These are phyloP conservation scores for Andrena bucephala DNA, from an alignment of 2,888 invertebrate species.

Conservation along the genomic window DNA sequence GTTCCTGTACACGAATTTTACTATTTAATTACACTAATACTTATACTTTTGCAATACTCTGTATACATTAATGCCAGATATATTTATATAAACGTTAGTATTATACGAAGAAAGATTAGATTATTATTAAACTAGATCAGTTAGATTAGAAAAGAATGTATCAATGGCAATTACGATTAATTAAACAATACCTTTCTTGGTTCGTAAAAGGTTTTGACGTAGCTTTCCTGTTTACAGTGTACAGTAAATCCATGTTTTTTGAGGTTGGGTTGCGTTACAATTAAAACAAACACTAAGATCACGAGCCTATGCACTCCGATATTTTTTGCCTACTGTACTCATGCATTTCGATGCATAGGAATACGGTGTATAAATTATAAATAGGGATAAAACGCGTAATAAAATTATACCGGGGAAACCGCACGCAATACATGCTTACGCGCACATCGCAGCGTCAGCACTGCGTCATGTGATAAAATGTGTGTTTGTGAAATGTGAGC, in stretches of 20 bases:
- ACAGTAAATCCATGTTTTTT: conserved; percentile 80
- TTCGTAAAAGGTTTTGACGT: conserved; percentile 75
- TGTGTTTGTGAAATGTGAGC: conserved; percentile 49
- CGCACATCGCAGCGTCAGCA: conserved; percentile 31
- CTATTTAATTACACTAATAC: no score
- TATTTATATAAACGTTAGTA: neutral
- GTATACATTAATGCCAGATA: no score
- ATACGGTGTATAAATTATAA: neutral
- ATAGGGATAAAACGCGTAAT: conserved; percentile 18
- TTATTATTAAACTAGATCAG: no score
- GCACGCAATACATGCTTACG: conserved; percentile 16
- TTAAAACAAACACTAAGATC: conserved; percentile 36
- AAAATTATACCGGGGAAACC: conserved; percentile 39
- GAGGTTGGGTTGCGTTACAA: conserved; percentile 39
- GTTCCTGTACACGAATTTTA: no score
- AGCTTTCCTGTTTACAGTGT: conserved; percentile 79
- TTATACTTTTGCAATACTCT: no score
- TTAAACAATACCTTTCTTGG: conserved; percentile 79
- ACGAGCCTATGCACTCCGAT: conserved; percentile 19
- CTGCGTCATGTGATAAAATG: conserved; percentile 42
- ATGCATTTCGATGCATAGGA: conserved; percentile 29
- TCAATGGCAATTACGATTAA: conserved; percentile 5
- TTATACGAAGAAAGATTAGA: neutral
- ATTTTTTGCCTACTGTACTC: conserved; percentile 11
- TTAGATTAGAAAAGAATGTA: neutral